Percentiles rank a stretch among this genome's conserved stretches.
These are phyloP conservation scores for Protodeltote pygarga DNA, from an alignment of 2,888 invertebrate genomes.

Conservation along the genomic window DNA sequence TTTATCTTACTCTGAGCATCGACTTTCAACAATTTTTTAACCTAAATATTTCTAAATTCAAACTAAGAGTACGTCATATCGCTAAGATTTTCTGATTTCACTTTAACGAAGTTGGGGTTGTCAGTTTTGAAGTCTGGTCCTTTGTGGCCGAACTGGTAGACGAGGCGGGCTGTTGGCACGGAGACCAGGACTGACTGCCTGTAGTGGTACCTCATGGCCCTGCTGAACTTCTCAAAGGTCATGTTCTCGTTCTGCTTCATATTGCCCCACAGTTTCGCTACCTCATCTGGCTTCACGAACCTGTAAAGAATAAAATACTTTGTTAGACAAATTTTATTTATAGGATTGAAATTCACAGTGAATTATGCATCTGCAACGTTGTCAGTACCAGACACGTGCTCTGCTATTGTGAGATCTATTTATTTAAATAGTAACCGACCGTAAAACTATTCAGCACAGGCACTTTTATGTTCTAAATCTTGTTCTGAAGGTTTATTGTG, in stretches of 20 bases:
- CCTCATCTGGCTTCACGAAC: constrained; percentile 94
- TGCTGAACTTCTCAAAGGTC: constrained; percentile 97
- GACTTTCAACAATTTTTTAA: constrained; percentile 48
- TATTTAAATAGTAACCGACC: constrained; percentile 27
- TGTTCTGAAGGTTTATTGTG: constrained; percentile 39
- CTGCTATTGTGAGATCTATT: constrained; percentile 27
- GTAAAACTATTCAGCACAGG: constrained; percentile 23
- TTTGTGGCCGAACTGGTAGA: constrained; percentile 93
- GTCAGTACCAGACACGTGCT: constrained; percentile 41
- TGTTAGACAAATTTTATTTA: constrained; percentile 37
- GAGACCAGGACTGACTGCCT: constrained; percentile 91
- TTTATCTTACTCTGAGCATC: constrained; percentile 52
- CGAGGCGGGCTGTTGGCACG: constrained; percentile 91
- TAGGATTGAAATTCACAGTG: constrained; percentile 28
- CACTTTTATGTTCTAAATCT: constrained; percentile 33
- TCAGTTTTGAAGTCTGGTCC: constrained; percentile 92
- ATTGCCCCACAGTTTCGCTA: constrained; percentile 95
- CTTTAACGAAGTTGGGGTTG: constrained; percentile 85
- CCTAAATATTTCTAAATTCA: constrained; percentile 46
- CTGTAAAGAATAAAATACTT: constrained; percentile 74
- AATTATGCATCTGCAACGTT: constrained; percentile 38
- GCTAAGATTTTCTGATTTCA: constrained; percentile 72
- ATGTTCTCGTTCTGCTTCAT: constrained; percentile 95
- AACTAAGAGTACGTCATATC: constrained; percentile 71
- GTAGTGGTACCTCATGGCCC: constrained; percentile 96